Evolutionary conservation across 2,797 vertebrate species (phyloP).

Genomic region (Caiman crocodilus): DNA sequence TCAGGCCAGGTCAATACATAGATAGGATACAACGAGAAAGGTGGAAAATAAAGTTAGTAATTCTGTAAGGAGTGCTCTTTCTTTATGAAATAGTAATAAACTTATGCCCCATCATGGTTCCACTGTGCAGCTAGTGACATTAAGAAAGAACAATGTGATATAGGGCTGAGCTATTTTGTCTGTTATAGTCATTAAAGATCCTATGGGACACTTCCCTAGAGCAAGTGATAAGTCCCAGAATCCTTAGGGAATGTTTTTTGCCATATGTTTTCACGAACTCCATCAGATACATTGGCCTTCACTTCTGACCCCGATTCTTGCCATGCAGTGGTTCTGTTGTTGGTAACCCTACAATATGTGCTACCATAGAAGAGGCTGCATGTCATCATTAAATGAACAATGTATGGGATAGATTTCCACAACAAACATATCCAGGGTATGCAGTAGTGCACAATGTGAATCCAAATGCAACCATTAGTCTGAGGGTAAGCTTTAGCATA

Average conservation of each 20-base stretch:
- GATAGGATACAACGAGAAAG: not conserved
- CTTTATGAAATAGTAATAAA: not conserved
- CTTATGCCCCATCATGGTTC: accelerated
- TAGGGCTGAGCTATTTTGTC: accelerated
- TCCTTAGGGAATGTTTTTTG: not conserved
- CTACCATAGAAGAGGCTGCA: not conserved
- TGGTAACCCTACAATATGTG: not conserved
- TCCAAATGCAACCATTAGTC: no score
- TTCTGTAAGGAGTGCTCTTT: not conserved
- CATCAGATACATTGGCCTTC: not conserved
- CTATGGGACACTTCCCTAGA: not conserved
- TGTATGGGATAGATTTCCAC: not conserved
- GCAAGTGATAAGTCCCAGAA: not conserved
- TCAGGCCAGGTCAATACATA: not conserved
- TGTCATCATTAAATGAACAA: not conserved
- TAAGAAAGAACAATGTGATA: no score
- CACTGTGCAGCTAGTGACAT: not conserved
- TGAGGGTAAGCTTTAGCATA: no score
- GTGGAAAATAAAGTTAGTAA: not conserved
- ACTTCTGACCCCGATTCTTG: not conserved
- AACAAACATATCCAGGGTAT: not conserved
- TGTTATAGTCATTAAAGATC: accelerated
- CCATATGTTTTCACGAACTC: not conserved
- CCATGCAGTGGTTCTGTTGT: not conserved
- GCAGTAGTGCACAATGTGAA: not conserved